Base-by-base conservation (phyloP, 2,888 invertebrate species). In the Physocephala rufipes region DNA sequence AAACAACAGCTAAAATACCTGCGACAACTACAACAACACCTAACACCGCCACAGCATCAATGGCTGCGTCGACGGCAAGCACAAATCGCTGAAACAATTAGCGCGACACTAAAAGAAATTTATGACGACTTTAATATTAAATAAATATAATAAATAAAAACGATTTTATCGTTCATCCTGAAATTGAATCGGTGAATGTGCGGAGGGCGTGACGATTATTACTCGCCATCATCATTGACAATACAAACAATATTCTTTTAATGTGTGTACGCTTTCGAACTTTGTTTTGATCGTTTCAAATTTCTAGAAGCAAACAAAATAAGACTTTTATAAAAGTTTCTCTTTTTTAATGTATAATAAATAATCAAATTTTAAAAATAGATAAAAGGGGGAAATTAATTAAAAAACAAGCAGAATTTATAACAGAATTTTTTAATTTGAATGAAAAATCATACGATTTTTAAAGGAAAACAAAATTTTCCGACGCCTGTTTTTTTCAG, bases 141-240 rank as follows among this genome's bases (percentile, higher is more conserved):
- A 67, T 58, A 45, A 43, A 30, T 55, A 58, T 21, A 58, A 67
- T 67, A 67, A 67, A 67, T 45, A 43, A 36, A n/a, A 19, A 15
- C 43, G 55, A 55, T 66, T 53, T 66, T 30, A 66, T 66, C 13
- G 53, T 30, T 53, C 30, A 51, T 26, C 53, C 49, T 26, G 28
- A 28, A 49, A 45, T 26, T 36, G 21, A 16, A 49, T 26, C 49
- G 61, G 30, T 61, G 61, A 19, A 5, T 61, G 30, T n/a, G n/a
- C 9, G 7, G 58, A 7, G 58, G 28, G 26, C 28, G 5, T 26
- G 4, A 21, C 9, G 36, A 36, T 36, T 4, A 36, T 36, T 4
- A 7, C 36, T 36, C 26, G 28, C 21, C 24, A 26, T 15, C 15
- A 2, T 58, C 15, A 58, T 24, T 4, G 36, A 4, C 36, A 36